Base-by-base conservation (phyloP, 2,888 invertebrate species). In the Rhagophthalmus giganteus region DNA sequence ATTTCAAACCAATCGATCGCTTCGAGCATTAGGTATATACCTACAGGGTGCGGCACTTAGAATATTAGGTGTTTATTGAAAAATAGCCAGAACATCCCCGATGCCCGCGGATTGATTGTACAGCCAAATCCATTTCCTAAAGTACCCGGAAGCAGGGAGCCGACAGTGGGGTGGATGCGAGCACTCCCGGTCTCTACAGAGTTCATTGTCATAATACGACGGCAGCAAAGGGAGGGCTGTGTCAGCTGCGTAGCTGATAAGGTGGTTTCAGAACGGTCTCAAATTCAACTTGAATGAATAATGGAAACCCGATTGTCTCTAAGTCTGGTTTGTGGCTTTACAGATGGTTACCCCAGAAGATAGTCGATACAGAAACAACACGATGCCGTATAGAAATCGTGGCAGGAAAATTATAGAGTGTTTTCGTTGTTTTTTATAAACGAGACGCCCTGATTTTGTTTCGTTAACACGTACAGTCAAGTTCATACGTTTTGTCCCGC, bases 231-330 rank as follows among this genome's bases (percentile, higher is more conserved):
- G 48, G 48, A 44, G 48, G 28, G 27, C 28, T 42, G 39, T 35
- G 53, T 54, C 53, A 54, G 53, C 53, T 54, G 53, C 53, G 12
- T 34, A 6, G 31, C 50, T 50, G 48, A 54, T 54, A 51, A 57
- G 39, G 50, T 46, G 47, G 52, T 41, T 49, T 52, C 33, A 44
- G 44, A 44, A 53, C 44, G 48, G 39, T 44, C 45, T 48, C 52
- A 48, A 48, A 55, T 55, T 52, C 55, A 28, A 28, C 42, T 34
- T 12, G 44, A 41, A 55, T 55, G 52, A 55, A 55, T 55, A 53
- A 55, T 55, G 55, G 48, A 52, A 48, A 39, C 11, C 48, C 44
- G 52, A 55, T 52, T 55, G 52, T 48, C 48, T 53, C 20, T 20
- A 20, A 3, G 7, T 3, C 20, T 20, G 4, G 20, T 20, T 24